Conservation (phyloP, 2,888 invertebrate species). For the Myathropa florea region DNA sequence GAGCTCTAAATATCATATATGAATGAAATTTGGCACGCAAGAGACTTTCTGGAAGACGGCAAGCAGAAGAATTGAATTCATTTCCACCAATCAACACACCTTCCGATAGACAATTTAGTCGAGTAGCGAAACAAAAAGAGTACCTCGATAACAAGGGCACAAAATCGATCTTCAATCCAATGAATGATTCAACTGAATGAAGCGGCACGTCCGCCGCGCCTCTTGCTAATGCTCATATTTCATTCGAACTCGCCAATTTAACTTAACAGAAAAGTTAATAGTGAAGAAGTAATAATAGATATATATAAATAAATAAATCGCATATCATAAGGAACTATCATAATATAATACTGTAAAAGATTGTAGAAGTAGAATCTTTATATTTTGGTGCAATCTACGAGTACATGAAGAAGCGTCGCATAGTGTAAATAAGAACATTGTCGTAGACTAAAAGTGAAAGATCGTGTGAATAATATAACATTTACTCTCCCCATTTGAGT, state of each 20-base stretch:
- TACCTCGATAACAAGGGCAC: neutral
- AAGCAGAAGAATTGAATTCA: neutral
- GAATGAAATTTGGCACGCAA: neutral
- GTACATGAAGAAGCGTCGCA: constrained; percentile 31
- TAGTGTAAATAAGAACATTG: constrained; percentile 59
- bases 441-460: constrained; percentile 22
- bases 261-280: constrained; percentile 18
- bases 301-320: constrained; percentile 45
- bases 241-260: constrained; percentile 29
- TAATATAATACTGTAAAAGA: constrained; percentile 20
- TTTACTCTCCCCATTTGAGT: constrained; percentile 25
- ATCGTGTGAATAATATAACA: constrained; percentile 34
- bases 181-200: neutral
- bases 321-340: constrained; percentile 61
- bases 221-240: neutral
- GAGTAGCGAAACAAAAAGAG: neutral
- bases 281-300: constrained; percentile 18
- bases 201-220: neutral
- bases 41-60: neutral
- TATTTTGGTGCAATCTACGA: constrained; percentile 66
- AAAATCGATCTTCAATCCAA: neutral
- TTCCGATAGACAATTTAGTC: neutral
- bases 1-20: neutral
- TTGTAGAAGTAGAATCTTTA: constrained; percentile 39
- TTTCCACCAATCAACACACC: neutral